Evolutionary conservation across 2,888 invertebrate species (phyloP).

Genomic region (Drosophila kanekoi): DNA sequence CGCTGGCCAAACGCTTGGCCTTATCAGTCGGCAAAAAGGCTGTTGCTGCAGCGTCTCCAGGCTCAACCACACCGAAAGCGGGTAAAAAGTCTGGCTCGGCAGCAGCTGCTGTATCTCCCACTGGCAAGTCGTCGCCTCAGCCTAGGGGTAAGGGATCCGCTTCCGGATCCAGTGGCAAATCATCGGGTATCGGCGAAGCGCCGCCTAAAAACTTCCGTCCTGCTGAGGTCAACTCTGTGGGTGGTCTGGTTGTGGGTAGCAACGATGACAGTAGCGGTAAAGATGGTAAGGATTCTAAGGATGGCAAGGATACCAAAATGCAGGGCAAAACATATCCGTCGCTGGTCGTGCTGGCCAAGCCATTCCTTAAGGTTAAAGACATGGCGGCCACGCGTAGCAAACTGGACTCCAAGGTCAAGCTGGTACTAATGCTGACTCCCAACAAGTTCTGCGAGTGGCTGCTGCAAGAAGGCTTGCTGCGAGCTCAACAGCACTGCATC

Average conservation of each 20-base stretch:
- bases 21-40: conserved; percentile 67
- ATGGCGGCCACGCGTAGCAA: conserved; percentile 87
- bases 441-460: conserved; percentile 96
- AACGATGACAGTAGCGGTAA: conserved; percentile 86
- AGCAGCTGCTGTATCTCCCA: conserved; percentile 30
- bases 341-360: conserved; percentile 92
- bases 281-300: conserved; percentile 89
- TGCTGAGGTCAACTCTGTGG: conserved; percentile 90
- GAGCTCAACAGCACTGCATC: conserved; percentile 92
- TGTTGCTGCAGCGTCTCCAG: conserved; percentile 33
- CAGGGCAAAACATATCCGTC: conserved; percentile 94
- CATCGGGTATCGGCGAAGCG: conserved; percentile 33
- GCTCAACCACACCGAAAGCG: conserved; percentile 30
- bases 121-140: conserved; percentile 66
- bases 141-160: conserved; percentile 52
- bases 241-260: conserved; percentile 89
- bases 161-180: conserved; percentile 39
- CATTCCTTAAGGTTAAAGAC: conserved; percentile 91
- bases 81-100: conserved; percentile 45
- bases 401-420: conserved; percentile 92
- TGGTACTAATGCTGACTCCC: conserved; percentile 92
- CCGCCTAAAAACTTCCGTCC: conserved; percentile 86
- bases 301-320: conserved; percentile 91
- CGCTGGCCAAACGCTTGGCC: conserved; percentile 85
- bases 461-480: conserved; percentile 93